phyloP scores from a whole-genome alignment of 2,797 vertebrate genomes.

The Arnoldichthys spilopterus region DNA sequence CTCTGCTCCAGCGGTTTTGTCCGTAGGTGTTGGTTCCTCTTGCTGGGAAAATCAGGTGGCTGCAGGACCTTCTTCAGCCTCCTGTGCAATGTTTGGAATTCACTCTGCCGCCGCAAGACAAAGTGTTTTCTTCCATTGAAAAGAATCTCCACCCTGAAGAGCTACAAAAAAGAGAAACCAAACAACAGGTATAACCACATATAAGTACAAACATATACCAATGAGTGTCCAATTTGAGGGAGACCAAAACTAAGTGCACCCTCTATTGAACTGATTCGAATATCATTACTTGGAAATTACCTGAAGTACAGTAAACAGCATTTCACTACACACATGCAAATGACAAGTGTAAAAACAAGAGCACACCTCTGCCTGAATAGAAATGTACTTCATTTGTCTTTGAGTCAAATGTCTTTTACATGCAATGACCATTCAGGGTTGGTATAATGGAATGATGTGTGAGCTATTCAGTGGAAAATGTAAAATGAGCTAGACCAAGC shows the following conservation, averaged over 20 bases:
- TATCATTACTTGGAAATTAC: neutral
- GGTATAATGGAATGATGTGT: neutral
- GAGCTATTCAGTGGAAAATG: neutral
- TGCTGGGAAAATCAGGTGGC: conserved; percentile 89
- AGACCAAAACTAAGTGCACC: neutral
- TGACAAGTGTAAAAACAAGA: neutral
- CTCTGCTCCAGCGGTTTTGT: conserved; percentile 88
- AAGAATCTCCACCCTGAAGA: conserved; percentile 89
- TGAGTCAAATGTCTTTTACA: neutral
- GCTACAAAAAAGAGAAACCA: conserved; percentile 70
- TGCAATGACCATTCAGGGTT: neutral
- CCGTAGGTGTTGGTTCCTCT: conserved; percentile 86
- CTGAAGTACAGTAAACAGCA: neutral
- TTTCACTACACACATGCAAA: neutral
- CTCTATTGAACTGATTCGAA: conserved; percentile 6
- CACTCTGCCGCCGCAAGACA: conserved; percentile 84
- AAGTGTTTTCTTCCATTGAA: conserved; percentile 90
- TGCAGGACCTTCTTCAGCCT: conserved; percentile 89
- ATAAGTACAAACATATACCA: neutral
- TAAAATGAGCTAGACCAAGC: neutral
- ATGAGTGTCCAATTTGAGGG: neutral
- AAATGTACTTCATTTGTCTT: neutral
- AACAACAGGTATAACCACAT: neutral
- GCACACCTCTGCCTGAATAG: neutral
- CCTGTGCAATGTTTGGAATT: conserved; percentile 92